phyloP scores from a whole-genome alignment of 1,140 invertebrate genomes.

The Scaptomyza graminum region DNA sequence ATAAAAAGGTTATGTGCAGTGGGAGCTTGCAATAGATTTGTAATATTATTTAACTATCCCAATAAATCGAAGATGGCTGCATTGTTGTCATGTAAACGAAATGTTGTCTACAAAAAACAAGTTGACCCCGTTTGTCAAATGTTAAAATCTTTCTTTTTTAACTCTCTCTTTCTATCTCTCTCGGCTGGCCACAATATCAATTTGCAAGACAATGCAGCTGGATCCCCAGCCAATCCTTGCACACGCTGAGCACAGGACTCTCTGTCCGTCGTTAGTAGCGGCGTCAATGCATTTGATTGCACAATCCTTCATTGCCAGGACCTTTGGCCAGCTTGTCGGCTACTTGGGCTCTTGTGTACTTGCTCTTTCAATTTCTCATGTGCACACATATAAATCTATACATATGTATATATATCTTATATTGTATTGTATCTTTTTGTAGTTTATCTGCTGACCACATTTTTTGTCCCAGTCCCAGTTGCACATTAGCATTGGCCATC shows the following conservation, averaged over 20 bases:
- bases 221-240: conserved; percentile 12
- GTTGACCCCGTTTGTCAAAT: conserved; percentile 33
- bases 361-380: conserved; percentile 37
- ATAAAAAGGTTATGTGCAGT: conserved; percentile 5
- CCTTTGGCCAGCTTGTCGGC: conserved; percentile 33
- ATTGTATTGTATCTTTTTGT: background rate
- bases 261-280: conserved; percentile 50
- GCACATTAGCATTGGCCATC: conserved; percentile 29
- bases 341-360: conserved; percentile 41
- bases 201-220: conserved; percentile 69
- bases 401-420: background rate
- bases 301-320: conserved; percentile 59
- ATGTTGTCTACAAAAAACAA: conserved; percentile 48
- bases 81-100: conserved; percentile 65
- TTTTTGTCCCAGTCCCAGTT: conserved; percentile 7
- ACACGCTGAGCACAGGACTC: conserved; percentile 20
- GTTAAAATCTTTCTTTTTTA: background rate
- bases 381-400: background rate
- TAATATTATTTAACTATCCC: conserved; percentile 36
- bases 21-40: conserved; percentile 56
- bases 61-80: conserved; percentile 47
- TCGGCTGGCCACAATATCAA: conserved; percentile 60
- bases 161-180: background rate
- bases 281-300: conserved; percentile 73
- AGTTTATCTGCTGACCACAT: conserved; percentile 41